Evolutionary conservation across 2,113 vertebrate genomes (phyloP), one percentile per base, ranked within the genome.

Genomic region (Paraplagusia blochii): DNA sequence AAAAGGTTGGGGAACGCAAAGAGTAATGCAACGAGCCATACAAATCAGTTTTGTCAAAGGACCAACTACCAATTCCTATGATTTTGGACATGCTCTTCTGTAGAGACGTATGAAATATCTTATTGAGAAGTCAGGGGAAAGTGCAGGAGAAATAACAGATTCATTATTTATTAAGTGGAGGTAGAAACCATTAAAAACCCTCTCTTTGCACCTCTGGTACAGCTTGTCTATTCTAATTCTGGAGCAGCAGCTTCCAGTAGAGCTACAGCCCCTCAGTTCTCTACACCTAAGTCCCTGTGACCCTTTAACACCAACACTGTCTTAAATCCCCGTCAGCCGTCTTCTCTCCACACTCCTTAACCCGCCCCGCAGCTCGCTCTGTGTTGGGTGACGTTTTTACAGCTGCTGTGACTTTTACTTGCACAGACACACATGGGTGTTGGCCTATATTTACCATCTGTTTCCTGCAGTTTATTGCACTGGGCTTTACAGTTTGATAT

Each of bases 291-390:
- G 66, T 69, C 74, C 66, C 57, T 4, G 0, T 80, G 67, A 79
- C 79, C 72, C 64, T 82, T 80, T 80, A 70, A 79, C 69, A 72
- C 65, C 53, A 44, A 33, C 69, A 48, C 49, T 45, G n/a, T 38
- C 36, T 77, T 76, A 75, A 62, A 55, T 49, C 64, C 64, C 53
- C 44, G 29, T 1, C 39, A 63, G 47, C 17, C 44, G 22, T 59
- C 57, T 47, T 38, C 40, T 36, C 15, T 52, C 22, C 48, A n/a
- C 29, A 42, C 53, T 19, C 7, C 14, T 29, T 29, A n/a, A 22
- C 22, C 12, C 11, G 1, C 35, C 48, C 38, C 9, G 44, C 34
- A 1, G 18, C 5, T 35, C 8, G 16, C 55, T 10, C 6, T 3
- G 4, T 33, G 53, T 63, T 59, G 38, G 10, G 66, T 63, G 38